Conservation (phyloP, 53 echinoderm and acorn worm genomes). For the Paelopatides confundens region DNA sequence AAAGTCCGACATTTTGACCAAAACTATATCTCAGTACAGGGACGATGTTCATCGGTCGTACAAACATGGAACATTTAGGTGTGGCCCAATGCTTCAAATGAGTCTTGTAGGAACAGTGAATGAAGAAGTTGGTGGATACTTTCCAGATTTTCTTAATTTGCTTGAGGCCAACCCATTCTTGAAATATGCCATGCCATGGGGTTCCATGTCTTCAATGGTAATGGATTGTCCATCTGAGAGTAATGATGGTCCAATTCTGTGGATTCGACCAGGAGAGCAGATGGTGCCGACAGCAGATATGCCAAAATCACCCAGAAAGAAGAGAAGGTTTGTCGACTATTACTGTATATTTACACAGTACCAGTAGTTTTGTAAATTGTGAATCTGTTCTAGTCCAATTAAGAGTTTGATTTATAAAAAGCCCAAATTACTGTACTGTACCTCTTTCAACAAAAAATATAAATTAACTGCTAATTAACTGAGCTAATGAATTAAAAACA, state of each 20-base stretch:
- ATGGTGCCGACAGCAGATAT: constrained; percentile 97
- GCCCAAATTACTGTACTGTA: no score
- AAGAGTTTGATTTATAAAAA: no score
- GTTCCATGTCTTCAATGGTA: constrained; percentile 71
- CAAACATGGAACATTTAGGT: constrained; percentile 85
- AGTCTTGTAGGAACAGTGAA: constrained; percentile 98
- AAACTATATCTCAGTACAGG: constrained; percentile 84
- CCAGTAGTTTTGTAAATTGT: no score
- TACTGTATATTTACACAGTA: background rate
- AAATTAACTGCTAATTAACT: no score
- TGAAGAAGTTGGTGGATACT: constrained; percentile 97
- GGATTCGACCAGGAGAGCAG: constrained; percentile 98
- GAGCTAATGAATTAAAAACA: no score
- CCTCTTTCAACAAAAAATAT: no score
- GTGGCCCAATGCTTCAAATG: constrained; percentile 92
- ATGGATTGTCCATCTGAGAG: constrained; percentile 84
- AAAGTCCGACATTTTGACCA: constrained; percentile 94
- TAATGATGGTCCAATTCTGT: constrained; percentile 98
- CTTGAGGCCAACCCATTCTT: constrained; percentile 92
- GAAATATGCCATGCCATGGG: constrained; percentile 96
- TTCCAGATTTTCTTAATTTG: constrained; percentile 85
- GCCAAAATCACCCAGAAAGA: constrained; percentile 97
- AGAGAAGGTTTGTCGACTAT: constrained; percentile 73
- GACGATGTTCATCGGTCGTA: constrained; percentile 82
- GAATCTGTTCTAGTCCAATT: no score